Conservation (phyloP, 2,888 invertebrate genomes). For the Eristalinus sepulchralis region DNA sequence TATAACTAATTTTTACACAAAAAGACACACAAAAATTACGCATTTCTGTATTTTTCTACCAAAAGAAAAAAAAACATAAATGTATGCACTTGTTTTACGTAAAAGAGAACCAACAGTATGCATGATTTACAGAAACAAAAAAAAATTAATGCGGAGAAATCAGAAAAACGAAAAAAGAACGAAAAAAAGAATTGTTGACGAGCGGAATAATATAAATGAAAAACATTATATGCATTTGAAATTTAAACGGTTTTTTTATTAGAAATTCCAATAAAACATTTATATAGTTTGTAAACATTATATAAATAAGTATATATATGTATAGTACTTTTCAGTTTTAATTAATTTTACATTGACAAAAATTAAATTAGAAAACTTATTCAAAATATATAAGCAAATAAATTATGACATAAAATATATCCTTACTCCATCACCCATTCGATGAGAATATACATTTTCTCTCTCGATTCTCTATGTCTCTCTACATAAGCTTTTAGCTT, state of each 20-base stretch:
- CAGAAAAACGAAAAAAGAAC: constrained; percentile 19
- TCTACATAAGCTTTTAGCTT: constrained; percentile 31
- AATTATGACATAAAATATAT: constrained; percentile 54
- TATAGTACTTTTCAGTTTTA: constrained; percentile 5
- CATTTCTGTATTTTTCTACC: constrained; percentile 32
- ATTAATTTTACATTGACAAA: constrained; percentile 37
- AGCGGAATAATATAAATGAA: constrained; percentile 68
- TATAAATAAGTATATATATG: constrained; percentile 33
- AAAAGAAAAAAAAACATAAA: constrained; percentile 11
- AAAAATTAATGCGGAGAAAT: constrained; percentile 32
- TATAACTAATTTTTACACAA: constrained; percentile 43
- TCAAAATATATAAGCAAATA: constrained; percentile 47
- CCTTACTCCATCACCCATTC: constrained; percentile 65
- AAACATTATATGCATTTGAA: constrained; percentile 69
- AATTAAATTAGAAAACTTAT: constrained; percentile 44
- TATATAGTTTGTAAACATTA: constrained; percentile 49
- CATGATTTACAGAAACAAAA: constrained; percentile 34
- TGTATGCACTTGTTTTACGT: constrained; percentile 3
- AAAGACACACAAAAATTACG: constrained; percentile 24
- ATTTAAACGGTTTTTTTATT: constrained; percentile 61
- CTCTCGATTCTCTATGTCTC: not conserved
- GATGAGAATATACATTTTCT: constrained; percentile 8
- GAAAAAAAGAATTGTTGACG: constrained; percentile 59
- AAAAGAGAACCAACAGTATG: constrained; percentile 6
- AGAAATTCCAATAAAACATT: constrained; percentile 68